A percentile compares a stretch with the other conserved stretches of the same genome.
These are phyloP conservation scores for Rhynchopsitta pachyrhyncha DNA, from an alignment of 2,113 vertebrate genomes.

Conservation along the genomic window DNA sequence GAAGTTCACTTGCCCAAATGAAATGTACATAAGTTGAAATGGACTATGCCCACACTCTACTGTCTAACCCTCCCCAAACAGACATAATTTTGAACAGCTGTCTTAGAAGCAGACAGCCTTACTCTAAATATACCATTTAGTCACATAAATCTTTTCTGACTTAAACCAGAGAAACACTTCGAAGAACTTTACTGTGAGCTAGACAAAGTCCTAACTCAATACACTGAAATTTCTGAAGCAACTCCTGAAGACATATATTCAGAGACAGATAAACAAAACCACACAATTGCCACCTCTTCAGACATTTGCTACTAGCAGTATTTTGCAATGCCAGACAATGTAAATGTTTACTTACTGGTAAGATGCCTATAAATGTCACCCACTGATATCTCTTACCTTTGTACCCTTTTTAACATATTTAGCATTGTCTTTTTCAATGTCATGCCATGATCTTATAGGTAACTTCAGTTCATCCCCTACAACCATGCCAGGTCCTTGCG, in stretches of 20 bases:
- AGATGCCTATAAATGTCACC: neutral
- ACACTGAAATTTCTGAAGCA: neutral
- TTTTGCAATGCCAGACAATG: neutral
- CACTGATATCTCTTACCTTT: constrained; percentile 80
- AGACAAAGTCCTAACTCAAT: neutral
- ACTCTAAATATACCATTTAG: neutral
- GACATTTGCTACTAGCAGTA: neutral
- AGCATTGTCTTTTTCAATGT: constrained; percentile 97
- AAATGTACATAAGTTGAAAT: neutral
- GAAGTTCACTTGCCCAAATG: neutral
- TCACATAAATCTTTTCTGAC: neutral
- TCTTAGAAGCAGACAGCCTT: neutral
- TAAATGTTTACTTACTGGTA: neutral
- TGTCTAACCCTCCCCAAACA: neutral
- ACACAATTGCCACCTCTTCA: neutral
- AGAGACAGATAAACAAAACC: neutral
- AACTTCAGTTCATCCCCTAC: constrained; percentile 95
- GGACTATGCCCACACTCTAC: neutral
- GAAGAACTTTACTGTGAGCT: neutral
- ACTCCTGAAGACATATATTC: neutral
- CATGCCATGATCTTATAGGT: constrained; percentile 97
- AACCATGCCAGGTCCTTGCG: constrained; percentile 97
- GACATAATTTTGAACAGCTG: neutral
- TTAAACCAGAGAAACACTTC: neutral
- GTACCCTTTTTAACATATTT: constrained; percentile 97